phyloP scores from a whole-genome alignment of 2,113 vertebrate genomes.

The Pionites leucogaster region DNA sequence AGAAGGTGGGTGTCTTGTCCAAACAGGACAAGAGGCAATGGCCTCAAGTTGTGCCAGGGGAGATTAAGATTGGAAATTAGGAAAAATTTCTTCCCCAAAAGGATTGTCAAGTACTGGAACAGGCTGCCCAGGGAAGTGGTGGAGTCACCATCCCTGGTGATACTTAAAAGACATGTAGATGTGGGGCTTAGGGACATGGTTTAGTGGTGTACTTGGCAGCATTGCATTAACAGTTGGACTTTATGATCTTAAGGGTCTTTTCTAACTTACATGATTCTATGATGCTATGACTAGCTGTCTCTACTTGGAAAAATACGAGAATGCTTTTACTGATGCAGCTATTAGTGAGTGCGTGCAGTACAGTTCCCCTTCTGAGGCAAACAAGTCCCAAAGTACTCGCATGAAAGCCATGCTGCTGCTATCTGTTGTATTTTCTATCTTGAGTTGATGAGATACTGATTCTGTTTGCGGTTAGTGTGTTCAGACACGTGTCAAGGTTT shows the following conservation, averaged over 20 bases:
- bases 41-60: neutral
- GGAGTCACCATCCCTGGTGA: neutral
- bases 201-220: neutral
- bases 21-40: neutral
- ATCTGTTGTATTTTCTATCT: neutral
- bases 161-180: neutral
- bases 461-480: constrained; percentile 35
- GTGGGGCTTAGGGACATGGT: neutral
- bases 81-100: neutral
- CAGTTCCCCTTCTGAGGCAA: neutral
- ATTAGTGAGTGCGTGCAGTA: neutral
- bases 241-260: neutral
- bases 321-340: neutral
- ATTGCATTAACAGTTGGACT: neutral
- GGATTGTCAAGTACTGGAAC: neutral
- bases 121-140: neutral
- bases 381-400: neutral
- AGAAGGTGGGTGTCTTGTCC: neutral
- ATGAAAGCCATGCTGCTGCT: neutral
- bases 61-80: neutral
- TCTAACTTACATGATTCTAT: neutral
- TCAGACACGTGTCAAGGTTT: constrained; percentile 9
- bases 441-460: neutral
- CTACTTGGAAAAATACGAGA: neutral
- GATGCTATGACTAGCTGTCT: neutral